phyloP scores from a whole-genome alignment of 2,888 invertebrate species.

The Sinhomidia bicolor region DNA sequence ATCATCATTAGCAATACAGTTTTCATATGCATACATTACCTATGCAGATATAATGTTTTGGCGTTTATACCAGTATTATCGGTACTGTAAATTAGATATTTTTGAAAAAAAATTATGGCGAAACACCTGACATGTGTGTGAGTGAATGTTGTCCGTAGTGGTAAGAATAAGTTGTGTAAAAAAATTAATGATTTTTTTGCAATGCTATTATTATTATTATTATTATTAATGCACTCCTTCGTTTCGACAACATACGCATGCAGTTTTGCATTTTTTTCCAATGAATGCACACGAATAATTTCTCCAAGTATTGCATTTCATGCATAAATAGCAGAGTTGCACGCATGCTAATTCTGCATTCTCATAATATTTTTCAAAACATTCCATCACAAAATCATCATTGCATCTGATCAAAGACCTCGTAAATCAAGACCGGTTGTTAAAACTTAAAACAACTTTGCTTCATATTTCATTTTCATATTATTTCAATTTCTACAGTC shows the following conservation, averaged over 20 bases:
- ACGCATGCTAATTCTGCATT: not conserved
- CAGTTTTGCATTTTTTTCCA: not conserved
- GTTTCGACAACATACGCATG: too few species aligned
- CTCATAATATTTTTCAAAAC: not conserved
- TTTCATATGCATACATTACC: not conserved
- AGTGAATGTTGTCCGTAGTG: too few species aligned
- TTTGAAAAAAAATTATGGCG: too few species aligned
- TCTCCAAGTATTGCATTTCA: slow-evolving; percentile 48
- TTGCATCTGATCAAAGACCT: slow-evolving; percentile 64
- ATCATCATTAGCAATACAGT: not conserved
- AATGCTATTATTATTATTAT: too few species aligned
- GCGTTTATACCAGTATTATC: too few species aligned
- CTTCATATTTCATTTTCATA: slow-evolving; percentile 65
- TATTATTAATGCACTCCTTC: too few species aligned
- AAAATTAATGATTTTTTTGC: too few species aligned
- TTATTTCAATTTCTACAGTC: slow-evolving; percentile 24
- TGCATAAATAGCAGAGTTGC: slow-evolving; percentile 11
- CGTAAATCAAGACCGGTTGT: slow-evolving; percentile 70
- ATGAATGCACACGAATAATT: slow-evolving; percentile 39
- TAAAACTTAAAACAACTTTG: slow-evolving; percentile 64
- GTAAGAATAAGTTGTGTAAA: too few species aligned
- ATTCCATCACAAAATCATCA: slow-evolving; percentile 61
- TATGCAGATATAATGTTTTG: slow-evolving; percentile 18
- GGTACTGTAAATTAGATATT: too few species aligned
- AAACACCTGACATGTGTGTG: too few species aligned